Conservation (phyloP, 2,888 invertebrate species). For the Heliconius erato region DNA sequence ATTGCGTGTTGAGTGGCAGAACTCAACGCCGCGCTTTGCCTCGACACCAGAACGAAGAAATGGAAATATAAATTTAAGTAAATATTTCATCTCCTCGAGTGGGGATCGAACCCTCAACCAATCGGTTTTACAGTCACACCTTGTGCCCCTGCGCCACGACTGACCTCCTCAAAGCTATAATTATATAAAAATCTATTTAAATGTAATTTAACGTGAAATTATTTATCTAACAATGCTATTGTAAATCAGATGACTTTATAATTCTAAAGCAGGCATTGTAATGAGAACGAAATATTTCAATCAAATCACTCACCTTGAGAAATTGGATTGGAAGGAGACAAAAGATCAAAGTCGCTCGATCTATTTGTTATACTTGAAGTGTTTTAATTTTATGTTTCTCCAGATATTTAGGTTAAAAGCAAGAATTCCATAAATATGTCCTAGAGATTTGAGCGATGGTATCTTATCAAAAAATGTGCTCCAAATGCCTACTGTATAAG, state of each 20-base stretch:
- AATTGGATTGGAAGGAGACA: constrained; percentile 12
- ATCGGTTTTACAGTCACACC: too few relatives aligned
- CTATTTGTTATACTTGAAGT: constrained; percentile 12
- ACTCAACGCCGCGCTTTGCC: too few relatives aligned
- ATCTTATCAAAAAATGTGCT: constrained; percentile 25
- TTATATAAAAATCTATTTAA: not conserved
- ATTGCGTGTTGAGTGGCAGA: too few relatives aligned
- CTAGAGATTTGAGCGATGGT: constrained; percentile 7
- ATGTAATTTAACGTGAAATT: not conserved
- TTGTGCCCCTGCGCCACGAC: not conserved
- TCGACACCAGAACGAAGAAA: too few relatives aligned
- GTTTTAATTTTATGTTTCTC: constrained; percentile 18
- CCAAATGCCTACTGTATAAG: not conserved
- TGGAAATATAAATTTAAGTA: too few relatives aligned
- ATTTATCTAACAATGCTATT: not conserved
- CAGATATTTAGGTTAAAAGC: constrained; percentile 22
- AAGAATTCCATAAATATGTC: constrained; percentile 20
- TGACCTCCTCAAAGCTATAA: too few relatives aligned
- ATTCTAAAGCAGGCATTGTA: not conserved
- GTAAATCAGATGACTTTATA: constrained; percentile 4
- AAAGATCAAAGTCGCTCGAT: constrained; percentile 21
- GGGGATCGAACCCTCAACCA: too few relatives aligned
- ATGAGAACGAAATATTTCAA: constrained; percentile 5
- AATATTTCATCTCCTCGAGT: too few relatives aligned
- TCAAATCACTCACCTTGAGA: constrained; percentile 13